Evolutionary conservation across 2,888 invertebrate species (phyloP).

Genomic region (Antheraea assamensis): DNA sequence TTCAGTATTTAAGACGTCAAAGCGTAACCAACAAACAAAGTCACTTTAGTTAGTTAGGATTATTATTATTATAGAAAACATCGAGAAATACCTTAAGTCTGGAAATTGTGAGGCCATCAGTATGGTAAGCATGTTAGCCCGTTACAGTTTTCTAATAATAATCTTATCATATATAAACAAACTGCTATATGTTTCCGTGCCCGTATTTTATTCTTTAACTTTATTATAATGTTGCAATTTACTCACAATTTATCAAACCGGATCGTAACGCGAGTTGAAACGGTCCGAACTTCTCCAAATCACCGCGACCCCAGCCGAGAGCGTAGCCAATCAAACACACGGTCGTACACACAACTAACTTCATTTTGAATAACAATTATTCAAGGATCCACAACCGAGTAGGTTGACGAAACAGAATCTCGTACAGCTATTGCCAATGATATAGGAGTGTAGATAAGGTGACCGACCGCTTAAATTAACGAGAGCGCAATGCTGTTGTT

Average conservation of each 20-base stretch:
- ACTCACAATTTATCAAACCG: constrained; percentile 69
- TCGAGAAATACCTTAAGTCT: background rate
- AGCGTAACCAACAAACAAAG: too few species aligned
- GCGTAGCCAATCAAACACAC: constrained; percentile 34
- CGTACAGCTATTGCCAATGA: background rate
- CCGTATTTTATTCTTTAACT: too few species aligned
- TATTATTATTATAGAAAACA: background rate
- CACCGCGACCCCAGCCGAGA: constrained; percentile 52
- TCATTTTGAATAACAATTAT: constrained; percentile 27
- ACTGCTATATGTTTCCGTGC: too few species aligned
- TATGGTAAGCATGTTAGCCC: background rate
- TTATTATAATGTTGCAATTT: too few species aligned
- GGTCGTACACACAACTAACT: constrained; percentile 32
- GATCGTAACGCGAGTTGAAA: constrained; percentile 60
- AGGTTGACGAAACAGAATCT: background rate
- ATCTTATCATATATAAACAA: too few species aligned
- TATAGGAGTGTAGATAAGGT: constrained; percentile 4
- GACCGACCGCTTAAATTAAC: constrained; percentile 14
- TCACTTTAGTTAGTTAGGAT: background rate
- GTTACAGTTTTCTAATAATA: background rate
- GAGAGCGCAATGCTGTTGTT: background rate
- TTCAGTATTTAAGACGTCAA: too few species aligned
- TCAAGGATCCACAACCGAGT: background rate
- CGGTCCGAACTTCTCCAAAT: constrained; percentile 68
- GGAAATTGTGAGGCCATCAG: background rate